Percentiles rank a stretch among this genome's conserved stretches.
Evolutionary conservation across 2,888 invertebrate species (phyloP).

Genomic region (Stenolophus ochropezus): DNA sequence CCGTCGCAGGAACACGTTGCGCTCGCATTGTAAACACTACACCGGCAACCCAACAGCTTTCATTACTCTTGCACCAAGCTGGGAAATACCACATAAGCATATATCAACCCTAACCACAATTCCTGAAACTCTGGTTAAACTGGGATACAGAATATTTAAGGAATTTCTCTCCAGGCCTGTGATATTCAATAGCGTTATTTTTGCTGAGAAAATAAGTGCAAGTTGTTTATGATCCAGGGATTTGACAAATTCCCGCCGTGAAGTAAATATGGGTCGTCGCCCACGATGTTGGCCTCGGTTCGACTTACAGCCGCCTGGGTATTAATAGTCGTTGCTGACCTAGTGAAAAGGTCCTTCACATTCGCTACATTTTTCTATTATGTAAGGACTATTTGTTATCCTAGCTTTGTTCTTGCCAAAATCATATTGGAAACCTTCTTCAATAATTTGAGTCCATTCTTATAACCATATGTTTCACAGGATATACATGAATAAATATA

Average conservation of each 20-base stretch:
- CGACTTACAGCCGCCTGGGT: slow-evolving; percentile 17
- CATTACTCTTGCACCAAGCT: no score
- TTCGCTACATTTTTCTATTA: slow-evolving; percentile 43
- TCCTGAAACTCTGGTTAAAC: neutral
- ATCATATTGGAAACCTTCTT: neutral
- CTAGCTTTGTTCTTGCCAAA: slow-evolving; percentile 40
- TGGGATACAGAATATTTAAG: no score
- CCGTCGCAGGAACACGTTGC: slow-evolving; percentile 56
- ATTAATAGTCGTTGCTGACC: slow-evolving; percentile 38
- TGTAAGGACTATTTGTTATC: slow-evolving; percentile 44
- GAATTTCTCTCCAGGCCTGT: neutral
- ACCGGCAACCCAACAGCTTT: no score
- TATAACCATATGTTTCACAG: no score
- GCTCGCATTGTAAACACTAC: slow-evolving; percentile 28
- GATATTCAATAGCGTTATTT: neutral
- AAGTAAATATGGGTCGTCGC: slow-evolving; percentile 46
- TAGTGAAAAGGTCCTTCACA: slow-evolving; percentile 50
- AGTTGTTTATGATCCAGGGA: neutral
- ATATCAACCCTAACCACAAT: no score
- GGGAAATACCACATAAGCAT: no score
- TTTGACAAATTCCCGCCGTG: neutral
- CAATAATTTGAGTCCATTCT: no score
- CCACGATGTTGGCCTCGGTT: slow-evolving; percentile 30
- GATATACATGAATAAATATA: no score
- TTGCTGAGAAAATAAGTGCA: neutral